A percentile compares a stretch with the other conserved stretches of the same genome.
Conservation (phyloP, 2,888 invertebrate species). For the Gortyna flavago region DNA sequence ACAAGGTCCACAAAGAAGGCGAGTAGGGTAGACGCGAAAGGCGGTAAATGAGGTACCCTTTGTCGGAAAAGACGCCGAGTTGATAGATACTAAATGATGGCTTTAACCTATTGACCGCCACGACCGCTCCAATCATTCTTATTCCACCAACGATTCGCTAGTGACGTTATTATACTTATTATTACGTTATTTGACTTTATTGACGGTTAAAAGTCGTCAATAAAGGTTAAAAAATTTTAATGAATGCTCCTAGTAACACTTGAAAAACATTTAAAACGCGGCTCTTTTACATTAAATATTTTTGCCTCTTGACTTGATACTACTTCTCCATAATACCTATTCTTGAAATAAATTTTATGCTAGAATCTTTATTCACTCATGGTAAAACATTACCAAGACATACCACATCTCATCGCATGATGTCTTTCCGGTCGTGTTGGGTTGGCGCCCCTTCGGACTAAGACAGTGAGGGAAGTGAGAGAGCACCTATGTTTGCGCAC, state of each 20-base stretch:
- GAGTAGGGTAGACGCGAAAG: no score
- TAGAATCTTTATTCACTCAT: background rate
- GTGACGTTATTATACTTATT: background rate
- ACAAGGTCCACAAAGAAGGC: background rate
- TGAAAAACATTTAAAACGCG: background rate
- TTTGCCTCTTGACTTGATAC: background rate
- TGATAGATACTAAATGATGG: background rate
- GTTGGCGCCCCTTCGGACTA: no score
- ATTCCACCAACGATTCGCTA: background rate
- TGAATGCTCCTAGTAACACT: background rate
- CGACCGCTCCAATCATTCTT: constrained; percentile 6
- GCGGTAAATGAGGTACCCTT: background rate
- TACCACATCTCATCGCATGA: background rate
- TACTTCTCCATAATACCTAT: background rate
- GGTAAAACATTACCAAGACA: background rate
- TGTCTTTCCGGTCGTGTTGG: background rate
- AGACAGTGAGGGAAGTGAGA: no score
- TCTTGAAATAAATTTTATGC: background rate
- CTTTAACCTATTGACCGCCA: background rate
- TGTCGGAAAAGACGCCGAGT: background rate
- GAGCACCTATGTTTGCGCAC: no score
- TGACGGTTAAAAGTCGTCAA: background rate
- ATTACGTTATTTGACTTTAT: no score
- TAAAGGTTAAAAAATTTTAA: background rate
- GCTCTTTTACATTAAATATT: background rate